phyloP scores from a whole-genome alignment of 2,113 vertebrate genomes.

The Struthidea cinerea region DNA sequence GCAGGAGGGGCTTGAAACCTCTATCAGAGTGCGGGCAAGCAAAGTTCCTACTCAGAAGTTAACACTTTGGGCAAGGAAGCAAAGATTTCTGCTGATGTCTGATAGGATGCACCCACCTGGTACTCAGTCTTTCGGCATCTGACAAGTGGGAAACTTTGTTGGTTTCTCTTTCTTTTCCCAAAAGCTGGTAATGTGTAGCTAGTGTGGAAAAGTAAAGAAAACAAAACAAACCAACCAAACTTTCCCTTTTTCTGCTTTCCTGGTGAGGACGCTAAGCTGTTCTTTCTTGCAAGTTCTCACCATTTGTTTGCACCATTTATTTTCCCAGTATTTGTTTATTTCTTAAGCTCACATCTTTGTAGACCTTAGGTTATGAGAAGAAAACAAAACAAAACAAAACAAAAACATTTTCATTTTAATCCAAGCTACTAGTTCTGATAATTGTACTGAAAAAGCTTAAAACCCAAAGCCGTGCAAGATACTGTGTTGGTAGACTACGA shows the following conservation, averaged over 20 bases:
- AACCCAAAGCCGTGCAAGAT: not conserved
- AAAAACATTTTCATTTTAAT: not conserved
- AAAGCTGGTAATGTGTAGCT: rapidly evolving
- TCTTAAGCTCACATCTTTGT: not conserved
- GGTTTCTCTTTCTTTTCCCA: not conserved
- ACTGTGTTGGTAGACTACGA: not conserved
- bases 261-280: not conserved
- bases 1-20: not conserved
- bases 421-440: not conserved
- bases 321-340: not conserved
- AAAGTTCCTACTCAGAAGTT: not conserved
- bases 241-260: not conserved
- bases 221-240: not conserved
- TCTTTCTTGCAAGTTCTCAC: not conserved
- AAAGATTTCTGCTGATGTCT: not conserved
- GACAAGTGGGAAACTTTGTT: not conserved
- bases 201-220: not conserved
- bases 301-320: not conserved
- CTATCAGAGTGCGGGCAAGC: not conserved
- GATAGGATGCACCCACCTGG: not conserved
- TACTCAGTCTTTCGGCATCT: not conserved
- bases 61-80: not conserved
- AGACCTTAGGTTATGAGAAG: not conserved
- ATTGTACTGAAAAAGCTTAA: not conserved
- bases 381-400: not conserved